Evolutionary conservation across 64 coral and sea anemone species (phyloP), one percentile per base, ranked within the genome.

Genomic region (Dendronephthya gigantea): DNA sequence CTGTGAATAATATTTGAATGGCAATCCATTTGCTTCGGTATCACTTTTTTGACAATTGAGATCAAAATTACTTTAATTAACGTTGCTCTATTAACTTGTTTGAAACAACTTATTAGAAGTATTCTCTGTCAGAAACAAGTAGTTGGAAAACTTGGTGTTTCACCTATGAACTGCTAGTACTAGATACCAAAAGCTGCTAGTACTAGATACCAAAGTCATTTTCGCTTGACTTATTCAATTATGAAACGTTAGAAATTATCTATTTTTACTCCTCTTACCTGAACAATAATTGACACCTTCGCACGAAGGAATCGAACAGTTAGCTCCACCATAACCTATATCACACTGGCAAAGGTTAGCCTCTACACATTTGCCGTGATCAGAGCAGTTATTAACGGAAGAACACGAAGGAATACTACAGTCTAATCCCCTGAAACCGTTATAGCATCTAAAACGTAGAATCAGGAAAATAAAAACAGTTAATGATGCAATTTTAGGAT

Each of bases 281-380:
- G 89, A 90, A 9, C 89, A 90, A n/a, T 83, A 86, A 68, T 90
- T 90, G 68, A 86, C 35, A 9, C 12, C 39, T 68, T 90, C 35
- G 50, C 89, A 90, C 7, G 89, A 90, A 13, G 25, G 45, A 68
- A 82, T 90, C 45, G 89, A 81, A 39, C 89, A 90, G 83, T 85
- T 72, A 1, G 72, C 7, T 1, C 89, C 89, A 86, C 25, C 68
- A 81, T 82, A 90, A 0, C 89, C 89, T 13, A 68, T 16, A 23
- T 90, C 75, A 86, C 89, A 90, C 81, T 83, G 51, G 36, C 89
- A 90, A 5, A 90, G 56, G 84, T 62, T 50, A 82, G 89, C 83
- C 48, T 90, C 89, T 22, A 86, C 9, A 48, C 89, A 90, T n/a
- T 45, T n/a, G 3, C 89, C 89, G 31, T 68, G 69, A 22, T 51